These are phyloP conservation scores for Nemotelus nigrinus DNA, from an alignment of 2,888 invertebrate species.

Conservation along the genomic window DNA sequence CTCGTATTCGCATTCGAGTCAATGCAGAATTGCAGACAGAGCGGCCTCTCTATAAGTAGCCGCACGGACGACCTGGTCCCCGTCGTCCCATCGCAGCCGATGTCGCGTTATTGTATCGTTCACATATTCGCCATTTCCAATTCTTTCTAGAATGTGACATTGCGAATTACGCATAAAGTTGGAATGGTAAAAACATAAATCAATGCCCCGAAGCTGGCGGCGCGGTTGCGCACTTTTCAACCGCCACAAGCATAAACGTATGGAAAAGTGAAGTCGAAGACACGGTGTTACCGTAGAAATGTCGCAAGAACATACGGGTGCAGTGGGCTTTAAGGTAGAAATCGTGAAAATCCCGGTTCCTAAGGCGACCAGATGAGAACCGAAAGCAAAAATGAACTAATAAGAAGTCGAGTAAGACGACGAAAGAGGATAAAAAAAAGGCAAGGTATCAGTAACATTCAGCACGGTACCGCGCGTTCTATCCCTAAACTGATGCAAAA, in stretches of 20 bases:
- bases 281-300: slow-evolving; percentile 47
- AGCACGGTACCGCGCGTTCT: slow-evolving; percentile 23
- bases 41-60: not conserved
- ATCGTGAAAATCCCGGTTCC: slow-evolving; percentile 46
- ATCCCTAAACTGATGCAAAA: slow-evolving; percentile 48
- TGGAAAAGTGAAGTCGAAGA: slow-evolving; percentile 10
- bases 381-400: slow-evolving; percentile 35
- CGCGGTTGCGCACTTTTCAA: slow-evolving; percentile 42
- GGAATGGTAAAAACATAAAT: slow-evolving; percentile 50
- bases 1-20: slow-evolving; percentile 11
- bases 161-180: slow-evolving; percentile 51
- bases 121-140: slow-evolving; percentile 32
- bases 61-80: not conserved
- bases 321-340: slow-evolving; percentile 48
- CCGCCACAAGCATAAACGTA: slow-evolving; percentile 42
- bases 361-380: not conserved
- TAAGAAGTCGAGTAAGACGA: slow-evolving; percentile 22
- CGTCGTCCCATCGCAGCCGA: not conserved
- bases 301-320: slow-evolving; percentile 49
- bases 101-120: slow-evolving; percentile 19
- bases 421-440: slow-evolving; percentile 33
- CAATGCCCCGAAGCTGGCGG: slow-evolving; percentile 46
- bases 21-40: slow-evolving; percentile 20
- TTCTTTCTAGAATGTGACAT: slow-evolving; percentile 44
- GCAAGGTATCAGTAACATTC: slow-evolving; percentile 39